phyloP scores from a whole-genome alignment of 2,113 vertebrate species.

The Phycodurus eques region DNA sequence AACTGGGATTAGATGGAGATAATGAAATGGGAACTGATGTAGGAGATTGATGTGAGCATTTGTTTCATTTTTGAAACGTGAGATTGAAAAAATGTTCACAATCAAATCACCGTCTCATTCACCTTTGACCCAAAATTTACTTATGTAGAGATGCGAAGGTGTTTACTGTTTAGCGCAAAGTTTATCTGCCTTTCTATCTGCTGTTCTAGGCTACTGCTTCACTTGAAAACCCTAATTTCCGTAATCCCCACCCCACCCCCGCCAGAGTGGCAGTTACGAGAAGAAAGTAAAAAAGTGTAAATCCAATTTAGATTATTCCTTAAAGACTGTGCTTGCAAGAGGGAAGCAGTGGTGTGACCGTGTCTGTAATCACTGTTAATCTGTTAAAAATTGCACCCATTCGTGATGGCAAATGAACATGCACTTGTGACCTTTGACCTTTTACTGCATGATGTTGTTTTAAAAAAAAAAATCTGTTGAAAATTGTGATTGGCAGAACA shows the following conservation, averaged over 20 bases:
- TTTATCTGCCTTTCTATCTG: neutral
- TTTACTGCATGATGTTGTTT: neutral
- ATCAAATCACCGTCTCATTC: slow-evolving; percentile 2
- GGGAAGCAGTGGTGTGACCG: neutral
- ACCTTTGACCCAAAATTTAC: neutral
- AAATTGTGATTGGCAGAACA: neutral
- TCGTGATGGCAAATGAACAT: neutral
- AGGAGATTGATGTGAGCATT: neutral
- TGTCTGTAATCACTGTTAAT: neutral
- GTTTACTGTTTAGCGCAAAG: neutral
- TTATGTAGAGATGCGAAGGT: neutral
- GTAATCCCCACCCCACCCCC: neutral
- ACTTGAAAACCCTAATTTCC: neutral
- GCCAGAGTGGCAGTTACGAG: neutral
- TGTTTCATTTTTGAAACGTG: slow-evolving; percentile 1
- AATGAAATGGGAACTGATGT: neutral
- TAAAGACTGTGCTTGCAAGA: neutral
- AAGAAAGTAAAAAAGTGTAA: slow-evolving; percentile 3
- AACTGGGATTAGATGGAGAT: slow-evolving; percentile 28
- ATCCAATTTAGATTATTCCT: neutral
- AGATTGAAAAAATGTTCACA: slow-evolving; percentile 5
- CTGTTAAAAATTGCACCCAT: neutral
- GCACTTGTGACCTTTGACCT: no score
- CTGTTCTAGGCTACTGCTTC: neutral
- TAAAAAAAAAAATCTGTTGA: neutral